phyloP scores from a whole-genome alignment of 2,113 vertebrate genomes.

The Marcusenius ussheri region DNA sequence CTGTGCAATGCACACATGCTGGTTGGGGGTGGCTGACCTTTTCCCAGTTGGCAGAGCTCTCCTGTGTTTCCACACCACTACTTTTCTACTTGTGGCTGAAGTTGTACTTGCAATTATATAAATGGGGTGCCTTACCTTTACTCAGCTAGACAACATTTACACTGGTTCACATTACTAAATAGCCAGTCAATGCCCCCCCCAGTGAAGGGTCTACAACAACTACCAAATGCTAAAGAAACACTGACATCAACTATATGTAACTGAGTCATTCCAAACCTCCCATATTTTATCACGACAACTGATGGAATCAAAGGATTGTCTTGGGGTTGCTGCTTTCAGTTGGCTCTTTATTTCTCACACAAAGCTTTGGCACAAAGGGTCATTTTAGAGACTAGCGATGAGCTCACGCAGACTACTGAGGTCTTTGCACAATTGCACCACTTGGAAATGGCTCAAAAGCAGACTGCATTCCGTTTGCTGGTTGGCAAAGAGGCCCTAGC shows the following conservation, averaged over 20 bases:
- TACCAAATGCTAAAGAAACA: background rate
- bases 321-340: background rate
- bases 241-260: background rate
- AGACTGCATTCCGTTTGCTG: background rate
- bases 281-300: background rate
- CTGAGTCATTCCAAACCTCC: background rate
- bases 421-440: background rate
- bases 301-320: background rate
- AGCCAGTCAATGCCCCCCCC: background rate
- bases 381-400: background rate
- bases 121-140: background rate
- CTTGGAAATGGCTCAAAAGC: background rate
- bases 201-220: background rate
- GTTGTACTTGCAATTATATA: constrained; percentile 4
- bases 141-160: background rate
- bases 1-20: background rate
- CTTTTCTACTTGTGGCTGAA: background rate
- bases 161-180: background rate
- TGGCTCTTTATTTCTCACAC: background rate
- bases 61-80: background rate
- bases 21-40: background rate
- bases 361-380: background rate
- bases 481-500: background rate
- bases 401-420: background rate
- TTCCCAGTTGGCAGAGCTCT: background rate